phyloP scores from a whole-genome alignment of 1,140 invertebrate species.

The Conus ventricosus region DNA sequence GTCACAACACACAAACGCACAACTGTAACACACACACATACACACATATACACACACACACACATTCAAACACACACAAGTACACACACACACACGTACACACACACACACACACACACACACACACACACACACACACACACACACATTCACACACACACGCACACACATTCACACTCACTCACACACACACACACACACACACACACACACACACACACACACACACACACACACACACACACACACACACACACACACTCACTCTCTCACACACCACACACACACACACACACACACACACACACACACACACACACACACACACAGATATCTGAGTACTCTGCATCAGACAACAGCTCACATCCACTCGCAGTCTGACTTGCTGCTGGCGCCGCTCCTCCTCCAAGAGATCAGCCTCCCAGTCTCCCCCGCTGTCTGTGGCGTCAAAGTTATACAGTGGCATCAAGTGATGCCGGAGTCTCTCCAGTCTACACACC shows the following conservation, averaged over 20 bases:
- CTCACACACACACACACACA: too few relatives aligned
- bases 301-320: too few relatives aligned
- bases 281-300: not conserved
- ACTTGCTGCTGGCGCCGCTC: slow-evolving; percentile 44
- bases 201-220: not conserved
- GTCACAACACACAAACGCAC: too few relatives aligned
- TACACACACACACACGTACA: too few relatives aligned
- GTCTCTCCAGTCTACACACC: slow-evolving; percentile 76
- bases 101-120: too few relatives aligned
- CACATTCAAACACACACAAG: too few relatives aligned
- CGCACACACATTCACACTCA: too few relatives aligned
- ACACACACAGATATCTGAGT: not conserved
- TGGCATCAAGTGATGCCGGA: slow-evolving; percentile 81
- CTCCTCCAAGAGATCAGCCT: slow-evolving; percentile 78
- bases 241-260: not conserved
- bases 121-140: too few relatives aligned
- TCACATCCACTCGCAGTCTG: slow-evolving; percentile 36
- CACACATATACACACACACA: too few relatives aligned
- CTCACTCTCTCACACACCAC: not conserved
- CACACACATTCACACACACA: too few relatives aligned
- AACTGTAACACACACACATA: not conserved
- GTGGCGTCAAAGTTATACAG: slow-evolving; percentile 82
- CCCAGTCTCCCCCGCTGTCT: slow-evolving; percentile 81
- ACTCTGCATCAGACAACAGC: not conserved
- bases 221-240: not conserved